Conservation (phyloP, 2,113 vertebrate genomes). For the Sylvia atricapilla region DNA sequence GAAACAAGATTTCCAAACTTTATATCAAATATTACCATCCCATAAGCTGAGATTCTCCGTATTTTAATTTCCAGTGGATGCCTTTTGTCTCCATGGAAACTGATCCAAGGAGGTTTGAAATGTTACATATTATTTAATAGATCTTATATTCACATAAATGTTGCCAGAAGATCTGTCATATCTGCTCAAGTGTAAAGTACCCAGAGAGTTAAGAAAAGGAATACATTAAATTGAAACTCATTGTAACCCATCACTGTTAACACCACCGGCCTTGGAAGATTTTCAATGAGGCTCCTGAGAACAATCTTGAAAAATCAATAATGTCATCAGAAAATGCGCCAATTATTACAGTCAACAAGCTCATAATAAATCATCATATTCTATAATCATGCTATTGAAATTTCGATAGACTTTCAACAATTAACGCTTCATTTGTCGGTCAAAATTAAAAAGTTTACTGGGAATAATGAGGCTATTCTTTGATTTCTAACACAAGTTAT, state of each 20-base stretch:
- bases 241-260: conserved; percentile 39
- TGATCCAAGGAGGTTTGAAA: conserved; percentile 63
- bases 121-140: conserved; percentile 72
- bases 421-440: not conserved
- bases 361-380: not conserved
- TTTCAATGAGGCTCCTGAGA: conserved; percentile 26
- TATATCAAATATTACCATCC: not conserved
- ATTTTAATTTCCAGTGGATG: conserved; percentile 64
- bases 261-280: conserved; percentile 36
- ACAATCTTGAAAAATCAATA: conserved; percentile 36
- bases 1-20: not conserved
- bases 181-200: conserved; percentile 61
- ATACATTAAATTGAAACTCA: conserved; percentile 66
- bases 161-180: conserved; percentile 69
- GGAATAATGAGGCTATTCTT: not conserved
- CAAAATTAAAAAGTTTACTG: not conserved
- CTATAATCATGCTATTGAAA: not conserved
- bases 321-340: conserved; percentile 2
- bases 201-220: conserved; percentile 53
- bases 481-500: not conserved
- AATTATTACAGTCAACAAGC: conserved; percentile 24
- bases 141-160: conserved; percentile 67
- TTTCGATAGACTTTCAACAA: not conserved
- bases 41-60: not conserved
- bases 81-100: conserved; percentile 69